Percentiles rank a stretch among this genome's conserved stretches.
Conservation (phyloP, 2,797 vertebrate genomes). For the Rhinogobio ventralis region DNA sequence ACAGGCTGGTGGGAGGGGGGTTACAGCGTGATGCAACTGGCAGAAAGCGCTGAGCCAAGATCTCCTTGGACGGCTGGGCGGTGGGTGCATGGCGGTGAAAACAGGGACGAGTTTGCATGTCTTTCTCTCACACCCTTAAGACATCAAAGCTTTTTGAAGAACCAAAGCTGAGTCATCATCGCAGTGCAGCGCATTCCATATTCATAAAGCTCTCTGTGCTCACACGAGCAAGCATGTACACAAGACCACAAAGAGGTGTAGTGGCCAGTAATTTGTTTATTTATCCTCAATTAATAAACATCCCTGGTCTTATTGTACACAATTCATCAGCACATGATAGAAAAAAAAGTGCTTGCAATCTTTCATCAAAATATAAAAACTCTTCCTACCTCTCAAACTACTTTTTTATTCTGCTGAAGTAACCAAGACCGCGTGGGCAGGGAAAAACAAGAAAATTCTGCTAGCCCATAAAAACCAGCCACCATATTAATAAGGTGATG, state of each 20-base stretch:
- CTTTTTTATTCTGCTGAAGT: constrained; percentile 11
- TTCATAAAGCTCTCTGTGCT: constrained; percentile 65
- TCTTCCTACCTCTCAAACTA: background rate
- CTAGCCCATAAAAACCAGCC: background rate
- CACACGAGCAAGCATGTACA: constrained; percentile 9
- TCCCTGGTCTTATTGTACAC: background rate
- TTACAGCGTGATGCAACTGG: constrained; percentile 79
- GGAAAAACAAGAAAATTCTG: background rate
- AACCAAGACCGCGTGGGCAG: background rate
- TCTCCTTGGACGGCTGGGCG: constrained; percentile 51
- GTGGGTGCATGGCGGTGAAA: constrained; percentile 55
- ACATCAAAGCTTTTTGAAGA: constrained; percentile 80
- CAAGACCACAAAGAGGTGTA: background rate
- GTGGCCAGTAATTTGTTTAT: background rate
- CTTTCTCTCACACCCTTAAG: constrained; percentile 73
- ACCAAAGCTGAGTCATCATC: constrained; percentile 62
- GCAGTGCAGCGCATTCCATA: constrained; percentile 67
- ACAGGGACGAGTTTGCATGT: constrained; percentile 48
- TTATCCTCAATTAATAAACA: background rate
- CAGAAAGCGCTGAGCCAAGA: constrained; percentile 67
- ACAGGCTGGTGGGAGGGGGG: constrained; percentile 34
- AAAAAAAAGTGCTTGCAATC: background rate
- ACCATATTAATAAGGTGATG: too few relatives aligned
- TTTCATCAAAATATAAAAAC: background rate
- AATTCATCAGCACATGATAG: background rate